A percentile compares a stretch with the other conserved stretches of the same genome.
Evolutionary conservation across 2,888 invertebrate genomes (phyloP).

Genomic region (Polietes domitor): DNA sequence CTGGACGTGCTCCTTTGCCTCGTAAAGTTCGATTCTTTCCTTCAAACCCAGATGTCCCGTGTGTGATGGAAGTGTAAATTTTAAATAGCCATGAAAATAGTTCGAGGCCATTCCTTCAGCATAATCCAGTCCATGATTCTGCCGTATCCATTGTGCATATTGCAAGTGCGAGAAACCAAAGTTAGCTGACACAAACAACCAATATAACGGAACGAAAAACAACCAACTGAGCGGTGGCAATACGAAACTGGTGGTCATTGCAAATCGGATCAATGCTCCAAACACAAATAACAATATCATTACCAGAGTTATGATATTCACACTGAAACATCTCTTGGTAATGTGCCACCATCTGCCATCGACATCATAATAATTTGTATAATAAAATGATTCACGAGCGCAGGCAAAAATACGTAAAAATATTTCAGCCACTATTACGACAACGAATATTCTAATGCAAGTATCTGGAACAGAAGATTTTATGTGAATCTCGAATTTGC

Average conservation of each 20-base stretch:
- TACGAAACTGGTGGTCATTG: constrained; percentile 42
- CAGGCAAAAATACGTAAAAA: constrained; percentile 65
- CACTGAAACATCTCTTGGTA: constrained; percentile 64
- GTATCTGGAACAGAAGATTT: constrained; percentile 69
- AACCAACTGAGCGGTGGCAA: constrained; percentile 60
- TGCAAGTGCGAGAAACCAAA: constrained; percentile 70
- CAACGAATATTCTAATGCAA: constrained; percentile 59
- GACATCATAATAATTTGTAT: constrained; percentile 69
- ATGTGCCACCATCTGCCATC: constrained; percentile 68
- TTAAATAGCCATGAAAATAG: constrained; percentile 77
- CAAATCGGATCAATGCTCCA: constrained; percentile 58
- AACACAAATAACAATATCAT: constrained; percentile 49
- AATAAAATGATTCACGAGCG: constrained; percentile 65
- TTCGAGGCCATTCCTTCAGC: constrained; percentile 77
- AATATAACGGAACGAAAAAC: constrained; percentile 71
- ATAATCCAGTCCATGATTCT: constrained; percentile 75
- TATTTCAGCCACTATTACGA: constrained; percentile 69
- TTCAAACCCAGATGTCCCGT: constrained; percentile 70
- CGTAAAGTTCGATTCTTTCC: constrained; percentile 74
- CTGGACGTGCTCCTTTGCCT: constrained; percentile 68
- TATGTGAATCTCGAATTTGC: too few species aligned
- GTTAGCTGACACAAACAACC: constrained; percentile 64
- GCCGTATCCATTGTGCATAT: constrained; percentile 73
- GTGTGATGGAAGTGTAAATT: constrained; percentile 72
- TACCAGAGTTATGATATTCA: constrained; percentile 47